Percentiles rank a stretch among this genome's conserved stretches.
These are phyloP conservation scores for Euproctis similis DNA, from an alignment of 2,888 invertebrate genomes.

Conservation along the genomic window DNA sequence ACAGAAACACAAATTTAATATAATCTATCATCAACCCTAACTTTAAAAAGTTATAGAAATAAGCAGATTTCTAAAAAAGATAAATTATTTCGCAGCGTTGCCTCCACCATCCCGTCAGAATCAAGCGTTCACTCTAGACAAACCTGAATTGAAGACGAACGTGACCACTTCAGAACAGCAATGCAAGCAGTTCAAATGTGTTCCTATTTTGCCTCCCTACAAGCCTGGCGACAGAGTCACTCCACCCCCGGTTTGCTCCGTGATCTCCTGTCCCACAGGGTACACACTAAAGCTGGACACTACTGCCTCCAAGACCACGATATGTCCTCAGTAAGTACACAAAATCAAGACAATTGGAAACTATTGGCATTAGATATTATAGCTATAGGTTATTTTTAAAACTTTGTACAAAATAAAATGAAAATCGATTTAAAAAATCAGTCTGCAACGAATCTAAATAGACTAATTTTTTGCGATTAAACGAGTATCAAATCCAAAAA, in stretches of 20 bases:
- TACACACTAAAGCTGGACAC: constrained; percentile 73
- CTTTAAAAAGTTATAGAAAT: too few species aligned
- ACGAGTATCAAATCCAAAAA: too few species aligned
- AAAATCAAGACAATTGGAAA: too few species aligned
- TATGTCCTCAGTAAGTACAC: constrained; percentile 70
- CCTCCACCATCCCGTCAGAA: constrained; percentile 32
- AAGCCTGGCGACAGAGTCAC: constrained; percentile 35
- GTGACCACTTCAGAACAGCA: constrained; percentile 26
- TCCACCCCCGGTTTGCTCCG: constrained; percentile 50
- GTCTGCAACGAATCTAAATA: too few species aligned
- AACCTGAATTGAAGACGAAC: constrained; percentile 30
- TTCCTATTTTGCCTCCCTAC: constrained; percentile 64
- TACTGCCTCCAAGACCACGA: constrained; percentile 31
- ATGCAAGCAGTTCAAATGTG: constrained; percentile 75
- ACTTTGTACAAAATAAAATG: too few species aligned
- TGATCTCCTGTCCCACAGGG: constrained; percentile 75
- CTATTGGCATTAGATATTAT: too few species aligned
- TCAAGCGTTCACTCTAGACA: constrained; percentile 50
- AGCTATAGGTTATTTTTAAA: too few species aligned
- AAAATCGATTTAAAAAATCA: too few species aligned
- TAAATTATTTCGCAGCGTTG: constrained; percentile 16
- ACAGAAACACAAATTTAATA: too few species aligned
- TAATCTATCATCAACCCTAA: too few species aligned
- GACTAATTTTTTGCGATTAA: too few species aligned
- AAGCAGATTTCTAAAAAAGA: too few species aligned